A percentile compares a stretch with the other conserved stretches of the same genome.
Evolutionary conservation across 1,140 invertebrate genomes (phyloP).

Genomic region (Drosophila melanogaster): Release_6_plus_ISO1_MT NT_033777.3:7970001-7970500

Average conservation of each 20-base stretch:
- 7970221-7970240: not conserved
- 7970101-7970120: slow-evolving; percentile 30
- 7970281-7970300: too few species aligned
- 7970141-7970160: slow-evolving; percentile 29
- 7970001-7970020: slow-evolving; percentile 5
- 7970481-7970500: slow-evolving; percentile 7
- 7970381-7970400: too few species aligned
- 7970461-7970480: slow-evolving; percentile 5
- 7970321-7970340: too few species aligned
- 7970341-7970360: too few species aligned
- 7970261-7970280: not conserved
- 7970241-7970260: not conserved
- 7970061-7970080: slow-evolving; percentile 35
- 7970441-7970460: not conserved
- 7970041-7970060: slow-evolving; percentile 44
- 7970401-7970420: too few species aligned
- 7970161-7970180: not conserved
- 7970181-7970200: not conserved
- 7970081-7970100: slow-evolving; percentile 21
- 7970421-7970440: not conserved
- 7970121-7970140: slow-evolving; percentile 9
- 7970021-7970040: slow-evolving; percentile 36
- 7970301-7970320: too few species aligned
- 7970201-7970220: not conserved
- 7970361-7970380: too few species aligned